Base-by-base conservation (phyloP, 2,113 vertebrate species). In the Camelus dromedarius region DNA sequence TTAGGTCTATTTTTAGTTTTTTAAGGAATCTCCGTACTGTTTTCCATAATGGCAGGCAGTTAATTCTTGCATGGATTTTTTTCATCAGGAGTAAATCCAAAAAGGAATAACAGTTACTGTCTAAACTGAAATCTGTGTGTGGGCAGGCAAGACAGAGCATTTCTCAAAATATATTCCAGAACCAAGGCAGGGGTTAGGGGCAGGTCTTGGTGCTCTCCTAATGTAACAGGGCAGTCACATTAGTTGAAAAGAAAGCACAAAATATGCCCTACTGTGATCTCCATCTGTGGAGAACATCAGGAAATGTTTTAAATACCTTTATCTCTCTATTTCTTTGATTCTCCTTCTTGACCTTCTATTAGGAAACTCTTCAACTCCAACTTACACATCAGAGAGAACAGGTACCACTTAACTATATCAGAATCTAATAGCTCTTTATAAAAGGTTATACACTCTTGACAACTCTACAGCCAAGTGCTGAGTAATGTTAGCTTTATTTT, bases 221-320 rank as follows among this genome's bases (percentile, higher is more conserved):
- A 94, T 22, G 28, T 30, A 84, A 80, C 5, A 69, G 3, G 26
- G 20, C 32, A 82, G n/a, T 75, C 48, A 15, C 0, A 15, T n/a
- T 64, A 75, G 64, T 1, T 50, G 32, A 87, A 85, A 95, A 52
- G 32, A 89, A 66, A 93, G 19, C 14, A 69, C 8, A 50, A 15
- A 62, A 20, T 16, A 60, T 54, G 13, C 19, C n/a, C 14, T 77
- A 56, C 35, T 48, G 38, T 16, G 75, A 60, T 70, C 46, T 48
- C 42, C 50, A 56, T 24, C 64, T 50, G 16, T 46, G 58, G 58
- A 89, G 28, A 93, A 30, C 76, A 24, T 93, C 62, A 73, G 26
- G 19, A 52, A 94, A 42, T 46, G 58, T 84, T 93, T 96, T 72
- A 91, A 94, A 94, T 86, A 62, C 26, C 30, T 84, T 46, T 72